phyloP scores from a whole-genome alignment of 2,113 vertebrate genomes.

The Salvator merianae region DNA sequence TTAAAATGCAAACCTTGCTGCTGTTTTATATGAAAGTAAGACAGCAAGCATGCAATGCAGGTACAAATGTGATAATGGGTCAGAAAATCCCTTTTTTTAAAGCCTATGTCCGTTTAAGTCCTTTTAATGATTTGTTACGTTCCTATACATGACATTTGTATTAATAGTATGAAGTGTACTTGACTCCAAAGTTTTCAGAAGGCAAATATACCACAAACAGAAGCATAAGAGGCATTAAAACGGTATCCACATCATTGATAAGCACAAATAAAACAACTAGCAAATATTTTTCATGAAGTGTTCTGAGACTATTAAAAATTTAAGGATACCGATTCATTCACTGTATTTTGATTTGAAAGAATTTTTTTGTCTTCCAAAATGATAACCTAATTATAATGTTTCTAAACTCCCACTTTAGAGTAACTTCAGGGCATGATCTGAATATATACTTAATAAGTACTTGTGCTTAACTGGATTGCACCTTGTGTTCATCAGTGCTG shows the following conservation, averaged over 20 bases:
- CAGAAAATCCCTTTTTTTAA: conserved; percentile 7
- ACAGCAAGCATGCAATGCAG: conserved; percentile 55
- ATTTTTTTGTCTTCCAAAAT: neutral
- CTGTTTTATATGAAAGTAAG: conserved; percentile 19
- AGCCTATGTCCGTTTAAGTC: neutral
- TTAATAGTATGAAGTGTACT: conserved; percentile 15
- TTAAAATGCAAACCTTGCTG: conserved; percentile 33
- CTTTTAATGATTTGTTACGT: conserved; percentile 3
- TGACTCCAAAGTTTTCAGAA: neutral
- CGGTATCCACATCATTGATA: conserved; percentile 24
- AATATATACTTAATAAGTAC: conserved; percentile 1
- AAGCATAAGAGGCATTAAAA: conserved; percentile 44
- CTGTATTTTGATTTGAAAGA: too few relatives aligned
- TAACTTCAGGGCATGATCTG: neutral
- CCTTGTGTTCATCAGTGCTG: neutral
- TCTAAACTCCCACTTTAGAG: neutral
- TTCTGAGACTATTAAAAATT: neutral
- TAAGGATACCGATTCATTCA: neutral
- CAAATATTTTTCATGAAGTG: conserved; percentile 16
- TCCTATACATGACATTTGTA: conserved; percentile 27
- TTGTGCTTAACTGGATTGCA: neutral
- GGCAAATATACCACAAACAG: conserved; percentile 5
- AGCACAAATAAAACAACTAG: conserved; percentile 31
- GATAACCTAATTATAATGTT: neutral
- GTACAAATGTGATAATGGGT: conserved; percentile 29